phyloP scores from a whole-genome alignment of 2,888 invertebrate species.

The Sminthurides aquaticus region DNA sequence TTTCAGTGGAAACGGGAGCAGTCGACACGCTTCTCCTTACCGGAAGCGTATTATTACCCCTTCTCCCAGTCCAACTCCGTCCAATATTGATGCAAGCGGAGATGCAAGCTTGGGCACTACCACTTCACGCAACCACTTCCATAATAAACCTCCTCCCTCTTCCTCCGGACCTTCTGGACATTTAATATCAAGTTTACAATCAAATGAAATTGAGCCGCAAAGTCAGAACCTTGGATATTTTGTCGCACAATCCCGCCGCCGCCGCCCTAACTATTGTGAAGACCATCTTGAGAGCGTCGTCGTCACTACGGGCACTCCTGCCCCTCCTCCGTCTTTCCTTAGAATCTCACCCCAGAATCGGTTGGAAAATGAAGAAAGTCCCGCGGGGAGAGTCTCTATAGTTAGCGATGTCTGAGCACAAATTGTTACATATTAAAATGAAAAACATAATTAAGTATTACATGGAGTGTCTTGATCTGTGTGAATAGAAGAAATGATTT shows the following conservation, averaged over 20 bases:
- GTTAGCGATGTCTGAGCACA: too few species aligned
- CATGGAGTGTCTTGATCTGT: too few species aligned
- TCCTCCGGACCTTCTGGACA: not conserved
- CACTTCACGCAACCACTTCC: not conserved
- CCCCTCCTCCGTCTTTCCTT: not conserved
- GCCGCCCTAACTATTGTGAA: not conserved
- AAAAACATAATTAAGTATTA: too few species aligned
- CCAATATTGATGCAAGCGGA: constrained; percentile 1
- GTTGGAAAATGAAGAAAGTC: too few species aligned
- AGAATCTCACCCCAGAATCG: not conserved
- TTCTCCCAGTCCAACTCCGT: constrained; percentile 10
- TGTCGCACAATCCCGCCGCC: not conserved
- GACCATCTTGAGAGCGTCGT: not conserved
- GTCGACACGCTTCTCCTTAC: constrained; percentile 10
- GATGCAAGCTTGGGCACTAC: not conserved
- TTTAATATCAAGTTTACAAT: not conserved
- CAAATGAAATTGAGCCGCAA: not conserved
- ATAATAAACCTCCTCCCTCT: not conserved
- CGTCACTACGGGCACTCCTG: too few species aligned
- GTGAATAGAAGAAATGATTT: too few species aligned
- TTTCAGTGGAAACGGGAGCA: constrained; percentile 13
- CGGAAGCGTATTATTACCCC: constrained; percentile 4
- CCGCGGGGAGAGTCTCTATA: too few species aligned
- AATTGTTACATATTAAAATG: too few species aligned
- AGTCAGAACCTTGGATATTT: not conserved